phyloP scores from a whole-genome alignment of 2,797 vertebrate species.

The Gymnodraco acuticeps region DNA sequence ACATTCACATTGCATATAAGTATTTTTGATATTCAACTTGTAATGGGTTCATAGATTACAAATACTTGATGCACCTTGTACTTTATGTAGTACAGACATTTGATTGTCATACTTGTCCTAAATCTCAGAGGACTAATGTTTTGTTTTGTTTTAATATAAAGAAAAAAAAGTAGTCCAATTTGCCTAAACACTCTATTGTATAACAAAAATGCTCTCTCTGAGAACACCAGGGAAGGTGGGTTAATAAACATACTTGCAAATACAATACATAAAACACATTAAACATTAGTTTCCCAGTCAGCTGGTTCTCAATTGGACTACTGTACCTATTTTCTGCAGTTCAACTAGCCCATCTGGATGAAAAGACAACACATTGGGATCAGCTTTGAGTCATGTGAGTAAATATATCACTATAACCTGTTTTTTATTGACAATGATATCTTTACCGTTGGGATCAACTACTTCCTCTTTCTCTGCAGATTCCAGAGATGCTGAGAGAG shows the following conservation, averaged over 20 bases:
- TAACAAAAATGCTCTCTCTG: too few species aligned
- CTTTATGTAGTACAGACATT: too few species aligned
- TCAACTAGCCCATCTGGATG: constrained; percentile 63
- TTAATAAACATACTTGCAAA: neutral
- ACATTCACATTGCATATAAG: too few species aligned
- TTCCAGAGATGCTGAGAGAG: constrained; percentile 75
- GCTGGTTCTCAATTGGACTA: neutral
- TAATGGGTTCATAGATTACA: too few species aligned
- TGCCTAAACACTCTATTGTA: too few species aligned
- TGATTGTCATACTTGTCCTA: too few species aligned
- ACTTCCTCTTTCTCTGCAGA: constrained; percentile 62
- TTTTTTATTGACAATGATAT: neutral
- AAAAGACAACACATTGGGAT: constrained; percentile 5
- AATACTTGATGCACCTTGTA: too few species aligned
- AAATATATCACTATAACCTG: neutral
- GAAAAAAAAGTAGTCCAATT: too few species aligned
- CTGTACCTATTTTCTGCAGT: constrained; percentile 77
- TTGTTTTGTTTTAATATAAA: too few species aligned
- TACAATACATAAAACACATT: neutral
- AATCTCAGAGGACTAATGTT: too few species aligned
- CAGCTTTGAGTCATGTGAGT: neutral
- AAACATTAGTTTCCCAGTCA: neutral
- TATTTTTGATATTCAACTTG: too few species aligned
- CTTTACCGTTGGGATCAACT: constrained; percentile 64
- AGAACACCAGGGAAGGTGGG: too few species aligned